phyloP scores from a whole-genome alignment of 1,140 invertebrate species.

The Cydia pomonella region DNA sequence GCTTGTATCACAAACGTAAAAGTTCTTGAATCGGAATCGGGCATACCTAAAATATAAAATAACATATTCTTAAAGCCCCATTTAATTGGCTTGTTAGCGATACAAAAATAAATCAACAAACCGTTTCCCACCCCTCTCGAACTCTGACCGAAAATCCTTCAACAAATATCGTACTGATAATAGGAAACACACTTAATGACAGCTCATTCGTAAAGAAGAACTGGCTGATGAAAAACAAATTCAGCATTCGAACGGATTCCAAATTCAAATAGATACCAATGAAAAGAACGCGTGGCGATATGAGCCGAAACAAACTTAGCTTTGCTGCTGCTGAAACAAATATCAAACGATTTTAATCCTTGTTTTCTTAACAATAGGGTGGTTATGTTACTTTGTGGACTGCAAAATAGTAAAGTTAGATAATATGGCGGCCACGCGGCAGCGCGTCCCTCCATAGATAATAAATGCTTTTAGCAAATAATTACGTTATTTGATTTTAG shows the following conservation, averaged over 20 bases:
- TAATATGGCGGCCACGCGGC: slow-evolving; percentile 60
- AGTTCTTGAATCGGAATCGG: too few species aligned
- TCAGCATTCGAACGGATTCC: slow-evolving; percentile 69
- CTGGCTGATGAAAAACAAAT: slow-evolving; percentile 77
- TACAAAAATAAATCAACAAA: slow-evolving; percentile 42
- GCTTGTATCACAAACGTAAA: too few species aligned
- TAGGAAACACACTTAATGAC: slow-evolving; percentile 69
- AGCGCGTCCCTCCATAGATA: slow-evolving; percentile 67
- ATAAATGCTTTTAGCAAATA: slow-evolving; percentile 79
- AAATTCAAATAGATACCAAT: slow-evolving; percentile 78
- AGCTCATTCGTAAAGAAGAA: slow-evolving; percentile 66
- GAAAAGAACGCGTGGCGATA: slow-evolving; percentile 70
- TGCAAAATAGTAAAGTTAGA: slow-evolving; percentile 8
- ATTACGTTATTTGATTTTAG: slow-evolving; percentile 78
- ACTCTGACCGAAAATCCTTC: slow-evolving; percentile 60
- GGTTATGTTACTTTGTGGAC: not conserved
- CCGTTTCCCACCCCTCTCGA: slow-evolving; percentile 46
- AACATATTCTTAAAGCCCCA: slow-evolving; percentile 16
- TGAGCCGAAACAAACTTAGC: slow-evolving; percentile 43
- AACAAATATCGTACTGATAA: slow-evolving; percentile 67
- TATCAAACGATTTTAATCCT: slow-evolving; percentile 37
- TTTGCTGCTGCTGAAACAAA: slow-evolving; percentile 32
- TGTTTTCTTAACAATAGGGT: slow-evolving; percentile 33
- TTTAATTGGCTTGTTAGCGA: slow-evolving; percentile 17
- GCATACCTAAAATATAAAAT: not conserved